Percentiles rank a stretch among this genome's conserved stretches.
phyloP scores from a whole-genome alignment of 2,797 vertebrate species.

The Pagetopsis macropterus region DNA sequence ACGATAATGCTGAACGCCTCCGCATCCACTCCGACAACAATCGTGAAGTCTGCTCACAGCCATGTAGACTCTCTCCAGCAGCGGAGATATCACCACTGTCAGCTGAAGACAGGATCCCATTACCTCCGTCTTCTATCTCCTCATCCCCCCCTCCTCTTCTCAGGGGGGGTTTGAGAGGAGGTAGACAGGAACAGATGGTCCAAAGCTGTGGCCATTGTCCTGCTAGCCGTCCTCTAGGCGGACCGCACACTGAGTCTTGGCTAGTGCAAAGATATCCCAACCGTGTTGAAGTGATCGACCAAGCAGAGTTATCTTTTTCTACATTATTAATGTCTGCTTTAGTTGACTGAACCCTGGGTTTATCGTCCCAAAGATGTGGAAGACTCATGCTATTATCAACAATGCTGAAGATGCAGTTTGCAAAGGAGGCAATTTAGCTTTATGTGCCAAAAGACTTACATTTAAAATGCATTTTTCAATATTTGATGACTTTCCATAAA shows the following conservation, averaged over 20 bases:
- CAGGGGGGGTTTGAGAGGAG: slow-evolving; percentile 24
- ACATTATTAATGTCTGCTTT: no score
- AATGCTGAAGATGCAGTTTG: not conserved
- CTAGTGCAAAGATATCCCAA: slow-evolving; percentile 34
- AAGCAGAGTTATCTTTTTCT: no score
- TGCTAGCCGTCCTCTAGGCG: slow-evolving; percentile 36
- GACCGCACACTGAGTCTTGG: slow-evolving; percentile 36
- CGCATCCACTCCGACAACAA: slow-evolving; percentile 26
- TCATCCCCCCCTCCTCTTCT: slow-evolving; percentile 19
- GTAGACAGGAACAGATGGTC: slow-evolving; percentile 57
- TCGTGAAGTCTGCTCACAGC: slow-evolving; percentile 18
- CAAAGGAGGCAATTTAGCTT: not conserved
- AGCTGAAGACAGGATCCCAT: slow-evolving; percentile 48
- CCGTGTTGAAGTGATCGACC: slow-evolving; percentile 8
- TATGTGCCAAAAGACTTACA: slow-evolving; percentile 44
- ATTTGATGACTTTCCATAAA: slow-evolving; percentile 56
- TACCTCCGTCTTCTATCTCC: slow-evolving; percentile 44
- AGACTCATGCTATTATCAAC: not conserved
- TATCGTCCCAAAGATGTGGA: not conserved
- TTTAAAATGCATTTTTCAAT: slow-evolving; percentile 43
- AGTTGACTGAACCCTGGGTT: not conserved
- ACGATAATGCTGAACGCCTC: slow-evolving; percentile 17
- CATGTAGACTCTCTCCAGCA: slow-evolving; percentile 21
- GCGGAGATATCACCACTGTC: slow-evolving; percentile 33
- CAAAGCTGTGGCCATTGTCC: slow-evolving; percentile 33